A percentile compares a stretch with the other conserved stretches of the same genome.
Evolutionary conservation across 2,888 invertebrate genomes (phyloP).

Genomic region (Caradrina kadenii): DNA sequence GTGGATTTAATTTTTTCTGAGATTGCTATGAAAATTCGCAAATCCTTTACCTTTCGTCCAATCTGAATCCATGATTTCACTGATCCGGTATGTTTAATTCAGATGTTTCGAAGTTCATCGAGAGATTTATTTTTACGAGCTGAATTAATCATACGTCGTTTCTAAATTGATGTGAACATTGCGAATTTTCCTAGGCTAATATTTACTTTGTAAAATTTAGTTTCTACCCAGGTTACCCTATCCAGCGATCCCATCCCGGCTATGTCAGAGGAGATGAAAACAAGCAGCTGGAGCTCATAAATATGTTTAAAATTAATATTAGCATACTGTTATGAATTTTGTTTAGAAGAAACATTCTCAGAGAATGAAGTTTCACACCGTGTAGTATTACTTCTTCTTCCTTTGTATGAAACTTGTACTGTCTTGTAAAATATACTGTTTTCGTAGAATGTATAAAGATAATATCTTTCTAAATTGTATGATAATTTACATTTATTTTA

Average conservation of each 20-base stretch:
- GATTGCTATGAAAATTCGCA: conserved; percentile 78
- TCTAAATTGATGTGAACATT: conserved; percentile 47
- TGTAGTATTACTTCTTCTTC: conserved; percentile 57
- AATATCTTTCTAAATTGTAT: conserved; percentile 36
- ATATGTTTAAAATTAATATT: conserved; percentile 54
- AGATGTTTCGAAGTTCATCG: conserved; percentile 15
- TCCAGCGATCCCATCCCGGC: conserved; percentile 89
- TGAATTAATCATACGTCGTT: conserved; percentile 46
- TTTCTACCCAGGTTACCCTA: conserved; percentile 88
- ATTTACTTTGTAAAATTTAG: conserved; percentile 75
- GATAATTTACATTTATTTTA: conserved; percentile 40
- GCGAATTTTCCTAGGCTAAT: conserved; percentile 79
- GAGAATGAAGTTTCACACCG: conserved; percentile 45
- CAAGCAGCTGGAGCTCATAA: conserved; percentile 88
- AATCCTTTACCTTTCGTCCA: conserved; percentile 53
- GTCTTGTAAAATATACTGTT: conserved; percentile 53
- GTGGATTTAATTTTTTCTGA: conserved; percentile 73
- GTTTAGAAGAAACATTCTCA: conserved; percentile 28
- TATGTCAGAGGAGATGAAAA: conserved; percentile 87
- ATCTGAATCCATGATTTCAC: conserved; percentile 27
- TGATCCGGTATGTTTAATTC: conserved; percentile 44
- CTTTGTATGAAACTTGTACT: conserved; percentile 50
- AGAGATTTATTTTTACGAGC: conserved; percentile 3
- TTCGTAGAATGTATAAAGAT: conserved; percentile 46
- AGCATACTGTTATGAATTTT: conserved; percentile 30